phyloP scores from a whole-genome alignment of 2,797 vertebrate species.

The Tapera naevia region DNA sequence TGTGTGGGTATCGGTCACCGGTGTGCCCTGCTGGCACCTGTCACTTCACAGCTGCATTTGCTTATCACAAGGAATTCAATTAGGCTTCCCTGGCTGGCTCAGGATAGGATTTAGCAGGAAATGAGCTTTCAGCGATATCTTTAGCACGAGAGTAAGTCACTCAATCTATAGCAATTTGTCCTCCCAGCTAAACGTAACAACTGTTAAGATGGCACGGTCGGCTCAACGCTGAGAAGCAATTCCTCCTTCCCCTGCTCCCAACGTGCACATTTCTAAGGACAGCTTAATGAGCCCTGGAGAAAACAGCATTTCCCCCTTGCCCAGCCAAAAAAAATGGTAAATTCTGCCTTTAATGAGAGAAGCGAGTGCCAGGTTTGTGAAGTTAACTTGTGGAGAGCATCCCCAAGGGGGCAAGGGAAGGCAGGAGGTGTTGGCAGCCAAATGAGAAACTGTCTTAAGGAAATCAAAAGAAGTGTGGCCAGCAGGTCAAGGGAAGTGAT shows the following conservation, averaged over 20 bases:
- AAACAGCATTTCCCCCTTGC: not conserved
- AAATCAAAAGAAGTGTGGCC: too few relatives aligned
- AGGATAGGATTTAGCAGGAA: constrained; percentile 19
- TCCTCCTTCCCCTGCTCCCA: not conserved
- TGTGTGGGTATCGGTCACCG: fast-evolving
- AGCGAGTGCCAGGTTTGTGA: not conserved
- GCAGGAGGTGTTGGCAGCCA: not conserved
- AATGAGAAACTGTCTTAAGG: not conserved
- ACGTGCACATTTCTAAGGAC: not conserved
- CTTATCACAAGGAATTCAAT: not conserved
- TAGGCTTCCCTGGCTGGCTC: not conserved
- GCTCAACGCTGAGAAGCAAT: not conserved
- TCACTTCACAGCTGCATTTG: not conserved
- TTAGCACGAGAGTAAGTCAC: not conserved
- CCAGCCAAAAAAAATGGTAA: not conserved
- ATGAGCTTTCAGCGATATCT: not conserved
- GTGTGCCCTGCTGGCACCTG: not conserved
- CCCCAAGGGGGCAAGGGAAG: not conserved
- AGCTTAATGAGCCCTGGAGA: not conserved
- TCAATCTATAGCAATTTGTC: not conserved
- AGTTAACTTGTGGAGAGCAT: not conserved
- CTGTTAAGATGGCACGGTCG: fast-evolving
- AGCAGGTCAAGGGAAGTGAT: too few relatives aligned
- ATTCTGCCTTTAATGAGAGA: not conserved
- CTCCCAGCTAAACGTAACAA: not conserved